Evolutionary conservation across 2,888 invertebrate species (phyloP).

Genomic region (Chymomyza procnemis): DNA sequence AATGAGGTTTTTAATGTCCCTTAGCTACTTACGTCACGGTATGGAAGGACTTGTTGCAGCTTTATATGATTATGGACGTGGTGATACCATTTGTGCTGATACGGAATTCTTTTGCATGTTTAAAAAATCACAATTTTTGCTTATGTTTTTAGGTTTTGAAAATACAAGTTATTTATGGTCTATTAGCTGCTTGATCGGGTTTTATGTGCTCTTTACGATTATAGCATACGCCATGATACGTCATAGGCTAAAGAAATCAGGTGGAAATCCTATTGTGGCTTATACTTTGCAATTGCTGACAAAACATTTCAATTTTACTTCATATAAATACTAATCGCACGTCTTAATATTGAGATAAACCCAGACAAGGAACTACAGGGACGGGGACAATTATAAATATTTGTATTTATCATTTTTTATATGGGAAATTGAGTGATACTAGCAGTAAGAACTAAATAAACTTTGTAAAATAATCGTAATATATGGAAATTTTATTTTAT

Average conservation of each 20-base stretch:
- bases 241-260: constrained; percentile 83
- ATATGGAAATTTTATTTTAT: neutral
- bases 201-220: constrained; percentile 84
- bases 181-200: constrained; percentile 83
- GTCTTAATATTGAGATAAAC: neutral
- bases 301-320: constrained; percentile 80
- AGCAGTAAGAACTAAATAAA: constrained; percentile 6
- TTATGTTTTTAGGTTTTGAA: constrained; percentile 87
- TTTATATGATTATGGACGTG: constrained; percentile 87
- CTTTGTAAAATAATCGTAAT: neutral
- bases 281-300: constrained; percentile 86
- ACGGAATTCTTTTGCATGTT: constrained; percentile 87
- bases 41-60: constrained; percentile 89
- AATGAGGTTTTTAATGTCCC: constrained; percentile 88
- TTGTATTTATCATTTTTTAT: constrained; percentile 9
- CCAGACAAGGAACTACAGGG: no score
- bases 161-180: constrained; percentile 85
- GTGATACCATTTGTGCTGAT: constrained; percentile 86
- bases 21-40: constrained; percentile 89
- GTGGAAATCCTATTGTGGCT: constrained; percentile 83
- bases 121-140: constrained; percentile 85
- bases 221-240: constrained; percentile 85
- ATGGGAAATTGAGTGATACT: constrained; percentile 33
- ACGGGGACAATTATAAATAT: neutral
- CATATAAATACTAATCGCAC: constrained; percentile 73